Evolutionary conservation across 2,888 invertebrate species (phyloP), one percentile per base, ranked within the genome.

Genomic region (Orthosia cruda): DNA sequence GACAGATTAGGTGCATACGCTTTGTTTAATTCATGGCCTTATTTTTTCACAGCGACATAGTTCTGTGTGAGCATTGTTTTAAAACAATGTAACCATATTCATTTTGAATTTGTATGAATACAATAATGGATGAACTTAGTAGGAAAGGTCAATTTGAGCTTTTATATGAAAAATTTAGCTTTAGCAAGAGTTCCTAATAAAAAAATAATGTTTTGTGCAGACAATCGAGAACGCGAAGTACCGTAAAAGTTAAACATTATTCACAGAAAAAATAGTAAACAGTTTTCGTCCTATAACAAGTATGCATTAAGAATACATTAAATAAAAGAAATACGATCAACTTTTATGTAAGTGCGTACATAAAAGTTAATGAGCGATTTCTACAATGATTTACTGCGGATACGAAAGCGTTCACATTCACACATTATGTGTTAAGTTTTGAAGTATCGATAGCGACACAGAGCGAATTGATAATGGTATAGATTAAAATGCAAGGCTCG

Each of bases 401-500:
- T 85, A 77, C 75, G 66, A 71, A 58, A 23, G 49, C 72, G 80
- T 45, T 61, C 40, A 87, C 80, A 83, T 83, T 73, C 71, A 70
- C 63, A 74, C 72, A 71, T 67, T 74, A 81, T 64, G 65, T 76
- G 61, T 75, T 75, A 80, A 81, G 77, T 82, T 78, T 80, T 83
- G 45, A 85, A 77, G 64, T 71, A 82, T 71, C 81, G 71, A 72
- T 85, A 80, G 71, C 75, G 73, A 76, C 85, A 84, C 80, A 82
- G 69, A 80, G 61, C 76, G 88, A 86, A 90, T 90, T 84, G 85
- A 83, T 90, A 91, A 88, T 89, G 84, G 86, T 86, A 87, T 82
- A 85, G 74, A 91, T 95, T 93, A 90, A 88, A 91, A 95, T 94
- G 93, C 94, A 83, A 84, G 86, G 20, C 89, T 88, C 90, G 93